These are phyloP conservation scores for Macrotrachela quadricornifera DNA, from an alignment of 1,140 invertebrate species.

Conservation along the genomic window DNA sequence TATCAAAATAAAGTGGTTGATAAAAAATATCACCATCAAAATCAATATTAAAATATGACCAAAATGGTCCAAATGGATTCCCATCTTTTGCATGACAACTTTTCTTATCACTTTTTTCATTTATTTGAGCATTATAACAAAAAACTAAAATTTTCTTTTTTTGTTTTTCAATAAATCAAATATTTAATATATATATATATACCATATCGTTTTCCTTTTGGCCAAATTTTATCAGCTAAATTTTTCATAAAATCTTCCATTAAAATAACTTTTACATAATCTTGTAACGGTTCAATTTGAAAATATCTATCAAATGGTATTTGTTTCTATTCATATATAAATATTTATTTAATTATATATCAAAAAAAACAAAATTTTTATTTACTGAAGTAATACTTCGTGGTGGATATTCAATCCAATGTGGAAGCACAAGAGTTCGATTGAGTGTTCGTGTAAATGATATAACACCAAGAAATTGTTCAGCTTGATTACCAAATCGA, in stretches of 20 bases:
- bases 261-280: conserved; percentile 63
- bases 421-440: conserved; percentile 67
- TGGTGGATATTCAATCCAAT: conserved; percentile 22
- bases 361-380: not conserved
- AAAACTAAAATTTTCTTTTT: too few species aligned
- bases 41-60: conserved; percentile 73
- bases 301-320: conserved; percentile 80
- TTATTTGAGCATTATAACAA: conserved; percentile 45
- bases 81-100: conserved; percentile 87
- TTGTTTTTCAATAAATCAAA: too few species aligned
- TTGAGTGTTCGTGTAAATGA: conserved; percentile 69
- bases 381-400: conserved; percentile 10
- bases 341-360: not conserved
- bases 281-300: conserved; percentile 47
- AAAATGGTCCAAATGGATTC: conserved; percentile 95
- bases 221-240: conserved; percentile 61
- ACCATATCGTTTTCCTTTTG: conserved; percentile 50
- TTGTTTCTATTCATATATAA: conserved; percentile 48
- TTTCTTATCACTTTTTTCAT: conserved; percentile 14
- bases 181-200: too few species aligned
- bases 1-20: conserved; percentile 67
- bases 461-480: conserved; percentile 72
- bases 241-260: conserved; percentile 75
- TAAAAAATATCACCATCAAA: conserved; percentile 78
- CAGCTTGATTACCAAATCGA: conserved; percentile 76